Evolutionary conservation across 2,113 vertebrate species (phyloP), one percentile per base, ranked within the genome.

Genomic region (Atractosteus spatula): DNA sequence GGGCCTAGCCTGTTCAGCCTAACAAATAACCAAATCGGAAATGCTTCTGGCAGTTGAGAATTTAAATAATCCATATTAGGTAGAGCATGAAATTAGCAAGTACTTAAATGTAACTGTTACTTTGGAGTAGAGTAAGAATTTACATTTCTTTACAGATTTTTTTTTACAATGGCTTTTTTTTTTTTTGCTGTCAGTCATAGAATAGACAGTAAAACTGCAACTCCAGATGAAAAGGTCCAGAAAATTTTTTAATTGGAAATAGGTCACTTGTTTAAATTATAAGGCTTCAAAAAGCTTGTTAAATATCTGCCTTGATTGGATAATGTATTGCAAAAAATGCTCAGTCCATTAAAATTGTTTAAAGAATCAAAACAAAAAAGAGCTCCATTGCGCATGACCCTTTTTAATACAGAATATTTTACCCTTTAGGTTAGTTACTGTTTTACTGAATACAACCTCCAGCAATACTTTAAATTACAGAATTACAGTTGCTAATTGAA

Each of bases 31-130:
- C 14, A 16, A 47, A 44, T 54, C 14, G 17, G 16, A 57, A 66
- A 17, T 12, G 47, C 56, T 62, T 56, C 42, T 70, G 69, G 70
- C 66, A 57, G 68, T 77, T 73, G 67, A 78, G 80, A 67, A 57
- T 72, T 81, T 83, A 79, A 84, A 83, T 90, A 83, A 87, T 88
- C 79, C 78, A 80, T 88, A 81, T 83, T 81, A 78, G 76, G 64
- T 84, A 81, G 82, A 86, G 82, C 84, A 86, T 84, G 82, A 88
- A 91, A 87, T 89, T 86, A 85, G 79, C 83, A 77, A 86, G 79
- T 77, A 79, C 79, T 84, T 83, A 79, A 83, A 81, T 87, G 87
- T 88, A 83, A 86, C 83, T 77, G 83, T 89, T 87, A 81, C 80
- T 79, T 81, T 82, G 80, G 77, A 74, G 2, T 16, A 47, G 77